These are phyloP conservation scores for Phthorimaea operculella DNA, from an alignment of 1,140 invertebrate species.

Conservation along the genomic window DNA sequence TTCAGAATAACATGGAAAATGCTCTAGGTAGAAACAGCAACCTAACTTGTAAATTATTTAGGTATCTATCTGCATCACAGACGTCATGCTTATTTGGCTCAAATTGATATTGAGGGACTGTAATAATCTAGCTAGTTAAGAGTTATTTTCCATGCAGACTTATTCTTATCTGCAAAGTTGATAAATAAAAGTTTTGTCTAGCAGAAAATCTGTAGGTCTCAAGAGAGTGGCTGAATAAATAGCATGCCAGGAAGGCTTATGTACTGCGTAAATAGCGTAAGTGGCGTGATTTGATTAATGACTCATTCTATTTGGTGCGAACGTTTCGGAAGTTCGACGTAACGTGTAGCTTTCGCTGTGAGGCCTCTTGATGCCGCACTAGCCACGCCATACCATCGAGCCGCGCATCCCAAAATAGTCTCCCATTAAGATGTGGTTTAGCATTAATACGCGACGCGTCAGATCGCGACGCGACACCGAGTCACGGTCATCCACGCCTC, in stretches of 20 bases:
- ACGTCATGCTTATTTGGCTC: too few species aligned
- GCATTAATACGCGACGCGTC: slow-evolving; percentile 20
- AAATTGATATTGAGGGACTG: too few species aligned
- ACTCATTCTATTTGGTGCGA: slow-evolving; percentile 29
- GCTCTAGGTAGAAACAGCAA: too few species aligned
- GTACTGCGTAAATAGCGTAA: not conserved
- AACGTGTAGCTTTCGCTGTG: not conserved
- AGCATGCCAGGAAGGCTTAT: not conserved
- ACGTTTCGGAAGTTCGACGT: not conserved
- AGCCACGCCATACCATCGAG: slow-evolving; percentile 3
- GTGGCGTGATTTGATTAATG: slow-evolving; percentile 25
- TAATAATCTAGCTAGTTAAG: too few species aligned
- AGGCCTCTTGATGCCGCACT: not conserved
- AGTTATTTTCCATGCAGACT: too few species aligned
- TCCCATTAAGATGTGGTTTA: slow-evolving; percentile 13
- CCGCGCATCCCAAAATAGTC: slow-evolving; percentile 20
- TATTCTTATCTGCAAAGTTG: too few species aligned
- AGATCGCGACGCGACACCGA: slow-evolving; percentile 29
- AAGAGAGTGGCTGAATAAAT: too few species aligned
- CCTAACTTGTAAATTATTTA: too few species aligned
- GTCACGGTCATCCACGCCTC: slow-evolving; percentile 59
- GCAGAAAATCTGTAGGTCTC: too few species aligned
- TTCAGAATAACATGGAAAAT: too few species aligned
- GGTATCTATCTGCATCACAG: too few species aligned
- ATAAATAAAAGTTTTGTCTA: too few species aligned